These are phyloP conservation scores for Drosophila tanythrix DNA, from an alignment of 2,888 invertebrate species.

Conservation along the genomic window DNA sequence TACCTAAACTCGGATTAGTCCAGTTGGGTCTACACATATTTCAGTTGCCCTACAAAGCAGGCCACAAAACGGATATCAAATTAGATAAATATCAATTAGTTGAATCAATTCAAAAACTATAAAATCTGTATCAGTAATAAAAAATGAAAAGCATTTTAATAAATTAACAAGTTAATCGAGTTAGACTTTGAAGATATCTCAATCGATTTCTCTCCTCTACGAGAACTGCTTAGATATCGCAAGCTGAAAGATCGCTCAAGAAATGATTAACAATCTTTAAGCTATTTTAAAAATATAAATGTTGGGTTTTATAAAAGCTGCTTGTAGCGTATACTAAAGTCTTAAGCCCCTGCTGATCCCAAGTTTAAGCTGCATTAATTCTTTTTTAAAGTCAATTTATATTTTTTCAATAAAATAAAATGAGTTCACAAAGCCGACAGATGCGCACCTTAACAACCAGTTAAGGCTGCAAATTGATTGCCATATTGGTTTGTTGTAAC, in stretches of 20 bases:
- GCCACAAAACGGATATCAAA: background rate
- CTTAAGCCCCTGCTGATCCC: background rate
- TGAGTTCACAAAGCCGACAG: slow-evolving; percentile 63
- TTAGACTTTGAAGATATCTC: background rate
- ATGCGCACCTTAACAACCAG: slow-evolving; percentile 43
- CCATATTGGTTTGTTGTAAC: slow-evolving; percentile 15
- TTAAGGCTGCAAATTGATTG: slow-evolving; percentile 28
- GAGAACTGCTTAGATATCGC: background rate
- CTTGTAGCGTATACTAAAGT: slow-evolving; percentile 13
- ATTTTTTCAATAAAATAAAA: slow-evolving; percentile 42
- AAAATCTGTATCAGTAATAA: background rate
- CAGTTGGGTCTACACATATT: slow-evolving; percentile 6
- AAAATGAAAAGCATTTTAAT: background rate
- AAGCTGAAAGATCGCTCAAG: background rate
- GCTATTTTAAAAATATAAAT: background rate
- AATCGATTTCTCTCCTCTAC: background rate
- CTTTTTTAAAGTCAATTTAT: slow-evolving; percentile 20
- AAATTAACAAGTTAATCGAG: background rate
- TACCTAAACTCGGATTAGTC: slow-evolving; percentile 15
- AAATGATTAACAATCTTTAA: background rate
- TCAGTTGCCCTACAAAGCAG: slow-evolving; percentile 21
- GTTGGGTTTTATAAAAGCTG: background rate
- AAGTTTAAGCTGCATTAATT: slow-evolving; percentile 13
- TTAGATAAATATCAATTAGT: background rate
- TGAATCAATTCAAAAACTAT: background rate